Base-by-base conservation (phyloP, 2,888 invertebrate species). In the Kuschelorhynchus macadamiae region DNA sequence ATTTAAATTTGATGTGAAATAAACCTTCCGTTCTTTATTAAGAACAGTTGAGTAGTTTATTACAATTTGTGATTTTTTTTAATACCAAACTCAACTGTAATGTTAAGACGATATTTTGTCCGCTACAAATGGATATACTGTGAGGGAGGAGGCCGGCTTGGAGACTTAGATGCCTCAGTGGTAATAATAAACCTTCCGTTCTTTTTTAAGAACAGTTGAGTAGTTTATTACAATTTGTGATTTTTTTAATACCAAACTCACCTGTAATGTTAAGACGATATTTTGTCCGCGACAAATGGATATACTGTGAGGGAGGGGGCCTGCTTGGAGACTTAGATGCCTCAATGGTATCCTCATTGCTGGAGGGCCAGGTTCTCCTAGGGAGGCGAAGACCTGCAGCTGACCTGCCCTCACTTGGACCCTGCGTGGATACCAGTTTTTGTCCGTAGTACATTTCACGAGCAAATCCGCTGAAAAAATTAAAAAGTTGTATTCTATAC, bases 351-450 rank as follows among this genome's bases (percentile, higher is more conserved):
- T 70, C 46, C 81, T 75, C 20, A 81, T 41, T n/a, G 75, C 55
- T 11, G 55, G 42, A 18, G 71, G 67, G 14, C 69, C 70, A 7
- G 65, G 70, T 16, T 73, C 71, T 18, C 70, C 71, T 14, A 64
- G 67, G 20, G 70, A 53, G 14, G 75, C 72, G 17, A 78, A 79
- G 82, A 88, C 85, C 80, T 86, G 84, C 78, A 85, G 82, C 70
- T 81, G 78, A 16, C 81, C 79, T 82, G 87, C 87, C 83, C 87
- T 86, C 80, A 88, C 86, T 81, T 85, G 85, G 76, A 86, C 84
- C 83, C 86, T 86, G 82, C 88, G 84, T 80, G 86, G 87, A 85
- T 86, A 81, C 86, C 87, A 87, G 79, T 79, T 81, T 78, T 82
- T 81, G 78, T 82, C 81, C 72, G 78, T 74, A 16, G 76, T 79